These are phyloP conservation scores for Microcebus murinus DNA, from an alignment of 2,113 vertebrate species.

Conservation along the genomic window DNA sequence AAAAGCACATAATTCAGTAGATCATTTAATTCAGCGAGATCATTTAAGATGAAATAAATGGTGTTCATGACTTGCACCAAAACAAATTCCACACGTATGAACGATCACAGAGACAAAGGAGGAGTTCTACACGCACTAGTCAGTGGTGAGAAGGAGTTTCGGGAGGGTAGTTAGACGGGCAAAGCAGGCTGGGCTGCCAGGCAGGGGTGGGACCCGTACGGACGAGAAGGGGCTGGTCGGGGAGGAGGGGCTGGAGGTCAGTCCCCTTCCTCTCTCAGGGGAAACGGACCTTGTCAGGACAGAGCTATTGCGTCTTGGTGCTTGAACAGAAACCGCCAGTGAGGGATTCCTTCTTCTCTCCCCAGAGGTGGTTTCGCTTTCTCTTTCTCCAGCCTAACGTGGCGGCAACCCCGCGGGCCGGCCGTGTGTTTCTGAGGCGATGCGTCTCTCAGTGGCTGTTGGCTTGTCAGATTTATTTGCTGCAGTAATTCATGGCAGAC, in stretches of 20 bases:
- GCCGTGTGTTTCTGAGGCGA: slow-evolving; percentile 35
- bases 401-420: not conserved
- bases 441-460: slow-evolving; percentile 39
- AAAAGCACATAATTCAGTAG: not conserved
- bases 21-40: not conserved
- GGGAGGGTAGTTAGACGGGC: no score
- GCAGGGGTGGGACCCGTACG: fast-evolving
- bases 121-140: fast-evolving
- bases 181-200: not conserved
- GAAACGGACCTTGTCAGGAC: fast-evolving
- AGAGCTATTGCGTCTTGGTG: fast-evolving
- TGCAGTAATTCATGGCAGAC: slow-evolving; percentile 63
- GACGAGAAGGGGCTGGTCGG: not conserved
- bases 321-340: not conserved
- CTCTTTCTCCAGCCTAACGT: not conserved
- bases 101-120: not conserved
- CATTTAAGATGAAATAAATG: no score
- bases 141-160: not conserved
- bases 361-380: not conserved
- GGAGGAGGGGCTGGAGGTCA: not conserved
- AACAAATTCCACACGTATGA: not conserved
- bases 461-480: slow-evolving; percentile 71
- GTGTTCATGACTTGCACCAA: not conserved
- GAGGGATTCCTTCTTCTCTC: not conserved
- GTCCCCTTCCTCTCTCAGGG: not conserved